phyloP scores from a whole-genome alignment of 2,888 invertebrate genomes.

The Drosophila limbata region DNA sequence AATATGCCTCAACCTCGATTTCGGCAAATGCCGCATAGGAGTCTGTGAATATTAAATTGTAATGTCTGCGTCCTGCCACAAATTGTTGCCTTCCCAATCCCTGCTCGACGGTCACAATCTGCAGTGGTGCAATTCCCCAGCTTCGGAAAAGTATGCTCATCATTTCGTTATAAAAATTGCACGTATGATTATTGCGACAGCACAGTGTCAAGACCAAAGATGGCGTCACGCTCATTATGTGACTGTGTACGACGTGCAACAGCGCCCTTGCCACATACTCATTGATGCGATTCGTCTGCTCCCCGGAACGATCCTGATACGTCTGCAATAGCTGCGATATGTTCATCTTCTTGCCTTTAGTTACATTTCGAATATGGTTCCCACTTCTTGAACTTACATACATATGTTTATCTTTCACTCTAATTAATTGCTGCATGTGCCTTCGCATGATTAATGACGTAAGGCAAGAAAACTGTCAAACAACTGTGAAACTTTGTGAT shows the following conservation, averaged over 20 bases:
- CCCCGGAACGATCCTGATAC: slow-evolving; percentile 62
- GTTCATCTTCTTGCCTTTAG: slow-evolving; percentile 62
- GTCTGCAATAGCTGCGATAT: slow-evolving; percentile 57
- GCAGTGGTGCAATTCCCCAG: slow-evolving; percentile 65
- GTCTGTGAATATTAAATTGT: slow-evolving; percentile 72
- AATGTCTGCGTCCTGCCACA: slow-evolving; percentile 59
- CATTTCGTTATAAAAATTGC: slow-evolving; percentile 75
- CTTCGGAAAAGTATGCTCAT: slow-evolving; percentile 60
- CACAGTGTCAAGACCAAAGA: slow-evolving; percentile 70
- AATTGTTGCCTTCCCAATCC: slow-evolving; percentile 15
- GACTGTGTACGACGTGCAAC: slow-evolving; percentile 65
- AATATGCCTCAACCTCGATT: slow-evolving; percentile 65
- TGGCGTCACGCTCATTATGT: slow-evolving; percentile 63
- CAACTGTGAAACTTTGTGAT: background rate
- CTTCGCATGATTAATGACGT: background rate
- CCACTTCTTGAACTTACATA: background rate
- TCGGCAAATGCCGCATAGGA: slow-evolving; percentile 75
- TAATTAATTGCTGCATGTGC: background rate
- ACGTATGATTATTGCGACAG: slow-evolving; percentile 60
- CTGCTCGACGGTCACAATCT: slow-evolving; percentile 64
- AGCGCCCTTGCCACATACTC: slow-evolving; percentile 68
- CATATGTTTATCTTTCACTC: slow-evolving; percentile 4
- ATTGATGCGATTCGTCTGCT: slow-evolving; percentile 64
- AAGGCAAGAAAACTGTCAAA: background rate
- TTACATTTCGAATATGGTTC: slow-evolving; percentile 7